phyloP scores from a whole-genome alignment of 2,797 vertebrate species.

The Tapera naevia region DNA sequence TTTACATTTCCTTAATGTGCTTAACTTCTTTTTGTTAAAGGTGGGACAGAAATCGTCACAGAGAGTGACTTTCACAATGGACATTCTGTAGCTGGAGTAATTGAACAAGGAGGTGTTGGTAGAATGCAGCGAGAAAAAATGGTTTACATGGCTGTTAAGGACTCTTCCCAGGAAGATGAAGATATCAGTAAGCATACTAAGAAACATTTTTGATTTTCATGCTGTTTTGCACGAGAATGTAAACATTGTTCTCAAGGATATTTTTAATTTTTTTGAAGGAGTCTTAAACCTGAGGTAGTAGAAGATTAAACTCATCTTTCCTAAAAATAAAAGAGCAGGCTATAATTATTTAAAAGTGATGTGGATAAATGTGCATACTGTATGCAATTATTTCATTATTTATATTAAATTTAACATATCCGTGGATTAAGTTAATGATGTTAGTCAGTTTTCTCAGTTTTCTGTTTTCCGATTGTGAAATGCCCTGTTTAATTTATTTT shows the following conservation, averaged over 20 bases:
- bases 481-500: neutral
- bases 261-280: neutral
- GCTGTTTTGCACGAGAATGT: neutral
- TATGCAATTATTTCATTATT: neutral
- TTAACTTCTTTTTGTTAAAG: constrained; percentile 74
- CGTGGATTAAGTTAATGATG: neutral
- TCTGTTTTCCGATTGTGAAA: neutral
- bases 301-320: constrained; percentile 18
- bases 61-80: constrained; percentile 96
- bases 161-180: constrained; percentile 88
- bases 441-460: constrained; percentile 3
- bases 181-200: constrained; percentile 88
- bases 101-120: constrained; percentile 88
- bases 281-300: constrained; percentile 17
- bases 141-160: constrained; percentile 99
- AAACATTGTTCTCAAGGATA: neutral
- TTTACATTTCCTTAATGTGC: neutral
- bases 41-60: constrained; percentile 96
- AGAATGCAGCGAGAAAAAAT: constrained; percentile 94
- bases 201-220: constrained; percentile 24
- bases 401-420: constrained; percentile 16
- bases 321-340: constrained; percentile 7
- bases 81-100: constrained; percentile 85
- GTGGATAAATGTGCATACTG: neutral
- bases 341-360: neutral